These are phyloP conservation scores for Drosophila persimilis DNA, from an alignment of 1,140 invertebrate species.

Conservation along the genomic window DNA sequence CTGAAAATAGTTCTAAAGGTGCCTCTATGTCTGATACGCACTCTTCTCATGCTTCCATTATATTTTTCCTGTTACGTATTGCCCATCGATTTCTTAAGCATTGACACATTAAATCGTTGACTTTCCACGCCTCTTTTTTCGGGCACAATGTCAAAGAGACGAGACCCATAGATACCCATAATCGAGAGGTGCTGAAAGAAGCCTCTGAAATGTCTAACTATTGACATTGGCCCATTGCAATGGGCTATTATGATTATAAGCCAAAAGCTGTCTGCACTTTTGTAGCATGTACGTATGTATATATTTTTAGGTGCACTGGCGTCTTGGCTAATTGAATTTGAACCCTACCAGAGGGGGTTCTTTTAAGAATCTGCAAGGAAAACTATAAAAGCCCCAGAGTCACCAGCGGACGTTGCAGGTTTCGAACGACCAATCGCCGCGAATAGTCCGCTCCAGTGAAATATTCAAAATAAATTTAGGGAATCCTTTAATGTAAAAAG, in stretches of 20 bases:
- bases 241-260: conserved; percentile 66
- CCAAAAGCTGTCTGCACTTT: conserved; percentile 56
- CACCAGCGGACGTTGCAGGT: conserved; percentile 61
- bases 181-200: conserved; percentile 37
- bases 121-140: conserved; percentile 36
- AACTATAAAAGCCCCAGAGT: conserved; percentile 64
- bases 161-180: conserved; percentile 3
- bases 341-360: neutral
- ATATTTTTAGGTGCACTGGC: conserved; percentile 59
- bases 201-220: conserved; percentile 66
- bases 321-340: conserved; percentile 69
- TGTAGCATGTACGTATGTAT: neutral
- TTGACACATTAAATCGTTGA: conserved; percentile 65
- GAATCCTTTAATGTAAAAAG: conserved; percentile 70
- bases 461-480: conserved; percentile 59
- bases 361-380: conserved; percentile 7
- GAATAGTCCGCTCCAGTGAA: conserved; percentile 81
- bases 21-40: too few relatives aligned
- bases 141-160: conserved; percentile 46
- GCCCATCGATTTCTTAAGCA: conserved; percentile 43
- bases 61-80: neutral
- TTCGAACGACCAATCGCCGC: conserved; percentile 75
- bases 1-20: neutral
- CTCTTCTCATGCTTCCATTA: neutral
- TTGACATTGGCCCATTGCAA: conserved; percentile 70